Percentiles rank a stretch among this genome's conserved stretches.
These are phyloP conservation scores for Drosophila fulvimacula DNA, from an alignment of 2,888 invertebrate species.

Conservation along the genomic window DNA sequence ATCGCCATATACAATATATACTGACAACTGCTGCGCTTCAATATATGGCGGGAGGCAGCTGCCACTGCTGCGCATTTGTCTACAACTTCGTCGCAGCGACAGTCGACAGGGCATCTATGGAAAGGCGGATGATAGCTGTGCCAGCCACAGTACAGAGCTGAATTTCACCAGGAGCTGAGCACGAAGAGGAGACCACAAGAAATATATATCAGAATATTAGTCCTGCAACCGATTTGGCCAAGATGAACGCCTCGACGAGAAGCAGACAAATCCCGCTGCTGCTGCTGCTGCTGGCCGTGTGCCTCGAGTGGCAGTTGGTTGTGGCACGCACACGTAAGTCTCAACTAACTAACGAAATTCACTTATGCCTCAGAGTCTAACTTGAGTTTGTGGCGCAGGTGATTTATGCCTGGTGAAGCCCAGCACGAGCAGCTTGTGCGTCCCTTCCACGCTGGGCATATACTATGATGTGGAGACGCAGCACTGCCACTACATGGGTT, in stretches of 20 bases:
- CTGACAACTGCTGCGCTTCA: slow-evolving; percentile 10
- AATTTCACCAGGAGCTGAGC: slow-evolving; percentile 27
- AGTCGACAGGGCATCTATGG: slow-evolving; percentile 49
- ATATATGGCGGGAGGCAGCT: slow-evolving; percentile 66
- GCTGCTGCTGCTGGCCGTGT: slow-evolving; percentile 44
- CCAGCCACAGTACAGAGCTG: slow-evolving; percentile 60
- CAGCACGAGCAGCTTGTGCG: slow-evolving; percentile 79
- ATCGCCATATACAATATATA: slow-evolving; percentile 40
- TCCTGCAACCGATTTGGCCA: slow-evolving; percentile 2
- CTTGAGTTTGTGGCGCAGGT: slow-evolving; percentile 50
- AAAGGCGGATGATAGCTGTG: slow-evolving; percentile 53
- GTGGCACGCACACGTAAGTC: slow-evolving; percentile 63
- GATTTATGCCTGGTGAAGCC: slow-evolving; percentile 81
- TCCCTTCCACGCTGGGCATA: slow-evolving; percentile 80
- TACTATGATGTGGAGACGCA: slow-evolving; percentile 81
- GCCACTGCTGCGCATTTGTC: slow-evolving; percentile 71
- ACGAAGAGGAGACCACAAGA: not conserved
- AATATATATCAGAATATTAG: not conserved
- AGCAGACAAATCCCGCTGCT: slow-evolving; percentile 37
- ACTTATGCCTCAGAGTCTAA: not conserved
- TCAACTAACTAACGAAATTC: not conserved
- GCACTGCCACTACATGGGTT: slow-evolving; percentile 81
- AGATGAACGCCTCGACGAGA: slow-evolving; percentile 29
- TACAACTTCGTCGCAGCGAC: slow-evolving; percentile 44
- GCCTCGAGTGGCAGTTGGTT: slow-evolving; percentile 39